Base-by-base conservation (phyloP, 2,888 invertebrate species). In the Melolontha melolontha region DNA sequence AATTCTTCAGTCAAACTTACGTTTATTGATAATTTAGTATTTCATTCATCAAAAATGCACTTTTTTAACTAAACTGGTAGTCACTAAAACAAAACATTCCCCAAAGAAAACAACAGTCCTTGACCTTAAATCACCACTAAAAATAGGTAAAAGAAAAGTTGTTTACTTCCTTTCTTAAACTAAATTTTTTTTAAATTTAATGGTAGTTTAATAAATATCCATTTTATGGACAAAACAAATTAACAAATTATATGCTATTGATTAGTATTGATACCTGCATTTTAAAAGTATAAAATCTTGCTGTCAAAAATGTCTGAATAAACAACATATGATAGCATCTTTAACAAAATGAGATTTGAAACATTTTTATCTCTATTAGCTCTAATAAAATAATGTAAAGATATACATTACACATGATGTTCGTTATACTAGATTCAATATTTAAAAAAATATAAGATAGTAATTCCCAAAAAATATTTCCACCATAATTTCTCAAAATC, bases 41-140 rank as follows among this genome's bases (percentile, higher is more conserved):
- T 34, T 6, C 1, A 34, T 34, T 34, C 34, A 10, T 34, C 34
- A 10, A 34, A 34, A 12, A 12, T 47, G 8, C 44, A 47, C 44
- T 47, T 47, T 17, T 47, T 2, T 8, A 47, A 14, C 10, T 14
- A 16, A 47, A 47, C 6, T 2, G 6, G 6, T 34, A 34, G 10
- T 34, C 29, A 27, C 12, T 34, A 0, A 34, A 52, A 52, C n/a
- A 12, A 8, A 14, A 5, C 29, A 52, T 27, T 4, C 6, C 51
- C 10, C 51, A 12, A 5, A 34, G 34, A 34, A 34, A 6, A 34
- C 34, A 52, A 52, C 11, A 52, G 34, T 29, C 27, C 14, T 8
- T 55, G 10, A 40, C 10, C 8, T 17, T 55, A 55, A 39, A 55
- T 55, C 55, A 41, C 17, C 55, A 55, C 55, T 55, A 41, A 47